Percentiles rank a stretch among this genome's conserved stretches.
Evolutionary conservation across 2,113 vertebrate genomes (phyloP).

Genomic region (Phocoena sinus): DNA sequence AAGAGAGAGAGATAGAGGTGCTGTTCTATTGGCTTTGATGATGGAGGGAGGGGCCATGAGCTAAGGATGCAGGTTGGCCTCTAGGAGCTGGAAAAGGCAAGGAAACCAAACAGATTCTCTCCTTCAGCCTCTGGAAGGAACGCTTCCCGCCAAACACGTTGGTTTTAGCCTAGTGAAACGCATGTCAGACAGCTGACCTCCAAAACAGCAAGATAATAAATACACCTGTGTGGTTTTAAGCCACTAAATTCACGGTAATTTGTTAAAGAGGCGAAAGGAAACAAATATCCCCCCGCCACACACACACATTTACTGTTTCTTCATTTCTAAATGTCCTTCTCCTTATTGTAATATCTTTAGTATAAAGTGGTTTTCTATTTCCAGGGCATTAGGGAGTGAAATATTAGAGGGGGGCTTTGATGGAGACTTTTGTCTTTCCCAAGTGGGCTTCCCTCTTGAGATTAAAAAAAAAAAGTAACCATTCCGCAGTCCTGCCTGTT

Average conservation of each 20-base stretch:
- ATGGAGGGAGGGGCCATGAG: neutral
- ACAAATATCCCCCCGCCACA: accelerated
- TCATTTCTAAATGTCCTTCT: neutral
- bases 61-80: neutral
- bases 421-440: neutral
- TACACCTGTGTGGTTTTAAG: neutral
- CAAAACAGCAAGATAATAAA: neutral
- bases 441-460: neutral
- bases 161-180: neutral
- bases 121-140: neutral
- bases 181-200: neutral
- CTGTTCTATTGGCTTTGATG: neutral
- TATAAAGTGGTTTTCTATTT: neutral
- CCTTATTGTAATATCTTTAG: neutral
- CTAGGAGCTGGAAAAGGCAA: neutral
- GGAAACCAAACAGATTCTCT: accelerated
- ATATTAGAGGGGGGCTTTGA: neutral
- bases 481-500: neutral
- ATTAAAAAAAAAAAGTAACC: neutral
- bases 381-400: neutral
- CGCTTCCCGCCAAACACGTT: neutral
- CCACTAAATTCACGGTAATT: neutral
- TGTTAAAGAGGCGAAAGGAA: neutral
- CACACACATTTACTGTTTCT: neutral
- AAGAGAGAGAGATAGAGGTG: neutral